A percentile compares a stretch with the other conserved stretches of the same genome.
These are phyloP conservation scores for Artibeus jamaicensis DNA, from an alignment of 2,797 vertebrate genomes.

Conservation along the genomic window DNA sequence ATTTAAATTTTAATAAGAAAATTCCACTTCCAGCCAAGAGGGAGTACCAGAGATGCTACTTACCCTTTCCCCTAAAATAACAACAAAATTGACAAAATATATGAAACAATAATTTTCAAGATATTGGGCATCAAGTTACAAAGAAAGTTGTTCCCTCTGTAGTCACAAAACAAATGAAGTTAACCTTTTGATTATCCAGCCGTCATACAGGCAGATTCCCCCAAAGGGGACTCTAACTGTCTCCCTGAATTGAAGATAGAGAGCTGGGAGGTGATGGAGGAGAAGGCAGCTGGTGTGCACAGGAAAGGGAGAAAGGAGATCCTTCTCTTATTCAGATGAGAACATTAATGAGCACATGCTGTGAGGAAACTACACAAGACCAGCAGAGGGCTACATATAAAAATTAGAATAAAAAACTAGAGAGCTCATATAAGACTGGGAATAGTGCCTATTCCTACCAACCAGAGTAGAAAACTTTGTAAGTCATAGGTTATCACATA, in stretches of 20 bases:
- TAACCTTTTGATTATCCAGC: neutral
- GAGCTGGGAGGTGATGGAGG: neutral
- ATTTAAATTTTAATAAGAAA: neutral
- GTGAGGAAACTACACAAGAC: neutral
- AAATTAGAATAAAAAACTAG: neutral
- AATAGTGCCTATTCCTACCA: neutral
- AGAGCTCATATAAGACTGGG: neutral
- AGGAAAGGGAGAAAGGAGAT: neutral
- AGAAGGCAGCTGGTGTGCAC: neutral
- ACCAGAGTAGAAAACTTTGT: neutral
- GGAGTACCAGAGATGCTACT: neutral
- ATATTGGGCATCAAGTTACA: neutral
- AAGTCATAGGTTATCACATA: neutral
- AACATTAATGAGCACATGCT: neutral
- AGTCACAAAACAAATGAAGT: neutral
- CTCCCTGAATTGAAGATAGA: neutral
- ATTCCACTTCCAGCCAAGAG: neutral
- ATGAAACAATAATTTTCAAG: neutral
- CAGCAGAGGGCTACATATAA: neutral
- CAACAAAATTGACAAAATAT: neutral
- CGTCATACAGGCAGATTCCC: rapidly evolving
- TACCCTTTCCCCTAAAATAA: neutral
- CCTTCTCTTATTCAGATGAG: neutral
- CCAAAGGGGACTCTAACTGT: neutral
- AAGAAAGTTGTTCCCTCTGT: neutral